A percentile compares a stretch with the other conserved stretches of the same genome.
These are phyloP conservation scores for Mesaphorura yosii DNA, from an alignment of 1,140 invertebrate genomes.

Conservation along the genomic window DNA sequence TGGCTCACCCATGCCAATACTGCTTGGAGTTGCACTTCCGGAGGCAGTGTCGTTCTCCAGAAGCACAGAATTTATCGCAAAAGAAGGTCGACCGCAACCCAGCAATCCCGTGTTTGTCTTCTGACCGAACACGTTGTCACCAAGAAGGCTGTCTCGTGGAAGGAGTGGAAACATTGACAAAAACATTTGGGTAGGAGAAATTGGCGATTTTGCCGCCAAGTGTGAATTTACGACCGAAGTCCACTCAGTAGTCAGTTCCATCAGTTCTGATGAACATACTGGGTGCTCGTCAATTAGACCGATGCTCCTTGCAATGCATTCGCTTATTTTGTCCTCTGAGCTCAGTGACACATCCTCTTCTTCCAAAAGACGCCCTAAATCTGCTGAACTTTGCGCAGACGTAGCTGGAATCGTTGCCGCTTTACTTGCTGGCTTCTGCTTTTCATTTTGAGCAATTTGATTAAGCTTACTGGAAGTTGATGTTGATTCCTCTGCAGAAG, in stretches of 20 bases:
- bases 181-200: slow-evolving; percentile 30
- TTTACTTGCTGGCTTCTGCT: too few relatives aligned
- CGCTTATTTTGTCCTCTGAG: slow-evolving; percentile 24
- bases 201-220: slow-evolving; percentile 30
- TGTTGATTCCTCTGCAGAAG: too few relatives aligned
- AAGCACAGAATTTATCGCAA: slow-evolving; percentile 29
- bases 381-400: too few relatives aligned
- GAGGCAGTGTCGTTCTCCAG: slow-evolving; percentile 17
- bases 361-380: too few relatives aligned
- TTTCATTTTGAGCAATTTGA: too few relatives aligned
- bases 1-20: too few relatives aligned
- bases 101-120: slow-evolving; percentile 2
- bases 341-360: not conserved
- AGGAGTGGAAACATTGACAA: slow-evolving; percentile 28
- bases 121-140: not conserved
- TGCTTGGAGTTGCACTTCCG: not conserved
- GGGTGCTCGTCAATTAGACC: slow-evolving; percentile 25
- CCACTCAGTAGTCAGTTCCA: slow-evolving; percentile 27
- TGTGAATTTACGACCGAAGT: slow-evolving; percentile 11
- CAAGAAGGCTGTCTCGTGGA: slow-evolving; percentile 18
- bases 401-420: too few relatives aligned
- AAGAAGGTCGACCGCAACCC: slow-evolving; percentile 13
- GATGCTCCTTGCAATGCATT: slow-evolving; percentile 30
- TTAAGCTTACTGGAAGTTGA: too few relatives aligned
- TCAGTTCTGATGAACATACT: slow-evolving; percentile 12